These are phyloP conservation scores for Eremobia ochroleuca DNA, from an alignment of 2,888 invertebrate species.

Conservation along the genomic window DNA sequence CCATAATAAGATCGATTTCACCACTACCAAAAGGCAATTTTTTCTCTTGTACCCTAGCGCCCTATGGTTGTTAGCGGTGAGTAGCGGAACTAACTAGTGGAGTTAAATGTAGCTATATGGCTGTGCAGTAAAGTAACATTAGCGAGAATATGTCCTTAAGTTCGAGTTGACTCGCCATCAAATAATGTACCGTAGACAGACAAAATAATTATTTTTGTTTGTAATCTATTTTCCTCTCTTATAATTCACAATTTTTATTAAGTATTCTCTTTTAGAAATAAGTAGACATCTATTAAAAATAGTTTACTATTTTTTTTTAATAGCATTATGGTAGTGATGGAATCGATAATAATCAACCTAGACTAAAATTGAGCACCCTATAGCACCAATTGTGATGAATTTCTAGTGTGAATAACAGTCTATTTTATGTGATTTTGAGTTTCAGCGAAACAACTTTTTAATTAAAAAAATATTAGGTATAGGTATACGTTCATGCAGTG, in stretches of 20 bases:
- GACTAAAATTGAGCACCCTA: slow-evolving; percentile 79
- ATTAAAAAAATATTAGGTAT: background rate
- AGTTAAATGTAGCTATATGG: background rate
- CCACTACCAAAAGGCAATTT: slow-evolving; percentile 39
- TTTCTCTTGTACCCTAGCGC: slow-evolving; percentile 20
- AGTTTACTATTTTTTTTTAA: background rate
- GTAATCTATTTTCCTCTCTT: background rate
- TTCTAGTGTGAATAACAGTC: slow-evolving; percentile 39
- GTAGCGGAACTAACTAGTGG: slow-evolving; percentile 43
- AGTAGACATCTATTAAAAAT: background rate
- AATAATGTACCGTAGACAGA: background rate
- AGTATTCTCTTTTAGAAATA: background rate
- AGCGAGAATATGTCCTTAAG: background rate
- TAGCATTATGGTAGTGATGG: slow-evolving; percentile 39
- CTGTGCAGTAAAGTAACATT: background rate
- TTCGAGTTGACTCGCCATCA: background rate
- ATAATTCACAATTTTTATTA: background rate
- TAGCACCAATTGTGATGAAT: slow-evolving; percentile 80
- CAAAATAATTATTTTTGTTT: background rate
- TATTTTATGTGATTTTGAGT: slow-evolving; percentile 48
- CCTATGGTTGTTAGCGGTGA: slow-evolving; percentile 1
- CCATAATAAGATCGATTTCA: slow-evolving; percentile 40
- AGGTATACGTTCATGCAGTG: background rate
- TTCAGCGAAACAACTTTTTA: slow-evolving; percentile 32
- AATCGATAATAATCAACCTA: slow-evolving; percentile 47